Conservation (phyloP, 2,888 invertebrate genomes). For the Agriopis leucophaearia region DNA sequence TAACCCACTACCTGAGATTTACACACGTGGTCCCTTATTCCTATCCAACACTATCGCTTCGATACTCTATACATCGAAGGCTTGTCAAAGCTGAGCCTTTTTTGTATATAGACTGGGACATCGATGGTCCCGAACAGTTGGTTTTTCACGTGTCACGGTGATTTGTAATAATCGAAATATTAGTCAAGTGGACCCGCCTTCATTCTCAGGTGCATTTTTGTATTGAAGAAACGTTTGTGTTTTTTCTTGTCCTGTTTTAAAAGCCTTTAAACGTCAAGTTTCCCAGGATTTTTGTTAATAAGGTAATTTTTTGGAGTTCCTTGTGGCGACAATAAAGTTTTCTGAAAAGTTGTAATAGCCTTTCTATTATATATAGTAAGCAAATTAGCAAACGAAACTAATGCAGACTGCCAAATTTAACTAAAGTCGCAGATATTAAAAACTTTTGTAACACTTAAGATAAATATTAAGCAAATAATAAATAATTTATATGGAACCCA, state of each 20-base stretch:
- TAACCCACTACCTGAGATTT: constrained; percentile 82
- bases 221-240: constrained; percentile 80
- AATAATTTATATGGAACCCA: constrained; percentile 49
- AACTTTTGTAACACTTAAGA: background rate
- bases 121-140: constrained; percentile 49
- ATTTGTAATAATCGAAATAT: constrained; percentile 81
- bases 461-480: background rate
- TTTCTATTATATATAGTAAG: background rate
- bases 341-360: background rate
- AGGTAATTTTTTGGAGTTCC: constrained; percentile 68
- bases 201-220: constrained; percentile 86
- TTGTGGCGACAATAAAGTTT: constrained; percentile 5
- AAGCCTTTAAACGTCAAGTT: constrained; percentile 78
- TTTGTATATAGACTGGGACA: constrained; percentile 15
- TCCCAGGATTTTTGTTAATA: constrained; percentile 81
- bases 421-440: background rate
- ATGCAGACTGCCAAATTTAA: background rate
- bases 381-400: background rate
- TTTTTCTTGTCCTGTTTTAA: constrained; percentile 81
- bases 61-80: constrained; percentile 53
- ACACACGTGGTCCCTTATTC: constrained; percentile 55
- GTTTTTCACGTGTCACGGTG: constrained; percentile 57
- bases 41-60: constrained; percentile 32
- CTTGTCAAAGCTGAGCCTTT: constrained; percentile 17
- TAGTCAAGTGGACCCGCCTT: constrained; percentile 84